Base-by-base conservation (phyloP, 2,888 invertebrate genomes). In the Arge pagana region DNA sequence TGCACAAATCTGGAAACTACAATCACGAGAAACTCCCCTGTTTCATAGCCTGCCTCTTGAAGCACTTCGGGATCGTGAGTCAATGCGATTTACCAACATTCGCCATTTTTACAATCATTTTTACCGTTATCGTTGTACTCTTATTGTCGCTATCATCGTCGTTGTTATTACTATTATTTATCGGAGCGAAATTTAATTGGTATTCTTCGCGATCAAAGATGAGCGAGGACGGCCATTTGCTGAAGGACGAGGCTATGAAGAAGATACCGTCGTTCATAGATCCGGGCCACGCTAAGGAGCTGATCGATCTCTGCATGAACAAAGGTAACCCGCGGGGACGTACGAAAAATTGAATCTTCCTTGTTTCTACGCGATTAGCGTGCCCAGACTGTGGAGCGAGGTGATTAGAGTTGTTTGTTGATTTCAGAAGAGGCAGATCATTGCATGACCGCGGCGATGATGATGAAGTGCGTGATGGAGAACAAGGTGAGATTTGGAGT, bases 401-500 rank as follows among this genome's bases (percentile, higher is more conserved):
- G 6, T 15, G 6, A n/a, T n/a, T 42, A 11, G 8, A 28, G 6
- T 19, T 30, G 11, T n/a, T n/a, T n/a, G 3, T 4, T 30, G n/a
- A 18, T 30, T 42, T 42, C 23, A 42, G 42, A 19, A 30, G 30
- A 11, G 7, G 42, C 3, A 4, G 3, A 30, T 13, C 1, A 18
- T 4, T 42, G 42, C 21, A 16, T 2, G 21, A 42, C 28, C 7
- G 42, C 42, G 11, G 19, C 7, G n/a, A n/a, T 18, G 6, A 6
- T 42, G 11, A 11, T 42, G 6, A 18, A 42, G 7, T 42, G 42
- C 21, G 19, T 42, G 7, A 18, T 10, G 8, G 42, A 30, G 3
- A 42, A 42, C 19, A 30, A 30, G 30, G 42, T 42, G 28, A 30
- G 42, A 18, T 10, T 31, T 10, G 23, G 7, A n/a, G n/a, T n/a